phyloP scores from a whole-genome alignment of 64 coral and sea anemone species.

The Cladopsammia gracilis region DNA sequence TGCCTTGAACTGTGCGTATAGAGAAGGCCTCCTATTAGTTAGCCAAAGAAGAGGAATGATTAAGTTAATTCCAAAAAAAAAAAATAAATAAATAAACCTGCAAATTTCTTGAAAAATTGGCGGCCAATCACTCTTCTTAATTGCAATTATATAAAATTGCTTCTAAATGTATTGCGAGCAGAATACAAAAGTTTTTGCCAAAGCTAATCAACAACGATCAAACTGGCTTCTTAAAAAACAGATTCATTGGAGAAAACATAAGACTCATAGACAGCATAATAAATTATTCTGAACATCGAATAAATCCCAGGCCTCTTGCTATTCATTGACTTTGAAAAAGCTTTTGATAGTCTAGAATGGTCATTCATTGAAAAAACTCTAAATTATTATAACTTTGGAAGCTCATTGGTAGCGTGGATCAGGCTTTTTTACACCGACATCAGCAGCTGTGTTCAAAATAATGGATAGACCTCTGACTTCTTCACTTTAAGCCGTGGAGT shows the following conservation, averaged over 20 bases:
- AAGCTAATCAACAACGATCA: constrained; percentile 37
- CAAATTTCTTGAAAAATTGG: neutral
- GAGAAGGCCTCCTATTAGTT: neutral
- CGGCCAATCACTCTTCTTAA: constrained; percentile 11
- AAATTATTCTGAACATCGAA: neutral
- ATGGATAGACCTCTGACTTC: constrained; percentile 1
- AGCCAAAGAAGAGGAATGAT: neutral
- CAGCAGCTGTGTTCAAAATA: constrained; percentile 3
- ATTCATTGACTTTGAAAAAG: constrained; percentile 53
- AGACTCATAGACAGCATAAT: constrained; percentile 18
- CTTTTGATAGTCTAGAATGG: constrained; percentile 57
- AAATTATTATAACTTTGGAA: constrained; percentile 33
- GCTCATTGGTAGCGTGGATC: neutral
- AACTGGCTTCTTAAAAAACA: constrained; percentile 49
- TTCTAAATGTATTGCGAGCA: constrained; percentile 38
- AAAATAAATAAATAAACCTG: too few species aligned
- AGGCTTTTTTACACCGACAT: constrained; percentile 16
- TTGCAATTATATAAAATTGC: constrained; percentile 58
- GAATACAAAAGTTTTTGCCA: constrained; percentile 34
- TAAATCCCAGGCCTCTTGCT: constrained; percentile 31
- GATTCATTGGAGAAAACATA: constrained; percentile 46
- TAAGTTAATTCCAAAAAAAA: neutral
- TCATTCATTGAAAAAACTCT: neutral
- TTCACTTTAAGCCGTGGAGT: constrained; percentile 29
- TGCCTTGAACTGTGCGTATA: neutral